Conservation (phyloP, 2,797 vertebrate genomes). For the Scyliorhinus canicula region DNA sequence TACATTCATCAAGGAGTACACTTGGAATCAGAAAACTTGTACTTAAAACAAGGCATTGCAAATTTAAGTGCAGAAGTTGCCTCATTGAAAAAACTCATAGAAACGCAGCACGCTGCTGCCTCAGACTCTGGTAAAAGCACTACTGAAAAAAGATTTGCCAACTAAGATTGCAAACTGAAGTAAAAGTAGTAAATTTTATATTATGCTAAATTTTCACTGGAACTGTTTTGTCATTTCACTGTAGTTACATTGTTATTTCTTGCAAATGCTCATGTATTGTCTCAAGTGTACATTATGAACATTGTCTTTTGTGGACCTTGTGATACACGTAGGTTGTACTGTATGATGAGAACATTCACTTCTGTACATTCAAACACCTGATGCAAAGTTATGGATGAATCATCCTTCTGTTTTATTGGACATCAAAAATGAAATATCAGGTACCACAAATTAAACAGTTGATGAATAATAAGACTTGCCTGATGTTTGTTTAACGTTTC, state of each 20-base stretch:
- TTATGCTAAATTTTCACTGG: slow-evolving; percentile 70
- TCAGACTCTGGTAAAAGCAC: slow-evolving; percentile 70
- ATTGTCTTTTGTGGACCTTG: slow-evolving; percentile 68
- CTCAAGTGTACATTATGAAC: slow-evolving; percentile 52
- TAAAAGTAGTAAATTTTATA: slow-evolving; percentile 65
- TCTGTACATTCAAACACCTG: slow-evolving; percentile 66
- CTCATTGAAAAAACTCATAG: slow-evolving; percentile 73
- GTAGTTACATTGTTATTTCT: slow-evolving; percentile 48
- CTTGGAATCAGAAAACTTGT: slow-evolving; percentile 66
- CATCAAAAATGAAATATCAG: slow-evolving; percentile 52
- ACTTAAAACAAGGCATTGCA: slow-evolving; percentile 69
- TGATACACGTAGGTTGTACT: slow-evolving; percentile 59
- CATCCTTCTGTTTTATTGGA: slow-evolving; percentile 61
- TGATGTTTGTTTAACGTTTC: neutral
- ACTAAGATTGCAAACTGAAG: slow-evolving; percentile 60
- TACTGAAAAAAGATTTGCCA: slow-evolving; percentile 56
- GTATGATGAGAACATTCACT: slow-evolving; percentile 63
- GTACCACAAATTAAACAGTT: slow-evolving; percentile 70
- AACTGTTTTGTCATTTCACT: slow-evolving; percentile 79
- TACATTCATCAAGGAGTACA: slow-evolving; percentile 44
- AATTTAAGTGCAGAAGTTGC: slow-evolving; percentile 70
- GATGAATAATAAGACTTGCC: slow-evolving; percentile 23
- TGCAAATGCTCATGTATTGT: slow-evolving; percentile 60
- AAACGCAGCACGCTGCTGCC: slow-evolving; percentile 67
- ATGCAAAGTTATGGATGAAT: slow-evolving; percentile 64